phyloP scores from a whole-genome alignment of 2,797 vertebrate genomes.

The Labeo calbasu region DNA sequence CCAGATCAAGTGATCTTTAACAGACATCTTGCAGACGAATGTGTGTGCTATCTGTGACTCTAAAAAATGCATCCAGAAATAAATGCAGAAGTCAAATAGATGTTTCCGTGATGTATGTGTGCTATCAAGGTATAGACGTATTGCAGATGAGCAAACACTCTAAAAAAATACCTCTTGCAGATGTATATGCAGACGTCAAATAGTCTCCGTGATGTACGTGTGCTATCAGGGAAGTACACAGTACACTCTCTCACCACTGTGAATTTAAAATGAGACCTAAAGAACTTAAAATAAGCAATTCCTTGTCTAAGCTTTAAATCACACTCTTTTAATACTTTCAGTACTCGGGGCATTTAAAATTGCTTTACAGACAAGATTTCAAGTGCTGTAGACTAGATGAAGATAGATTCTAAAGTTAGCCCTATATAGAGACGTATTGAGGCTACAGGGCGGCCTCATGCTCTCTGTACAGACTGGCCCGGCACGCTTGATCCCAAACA shows the following conservation, averaged over 20 bases:
- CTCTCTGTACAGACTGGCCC: conserved; percentile 1
- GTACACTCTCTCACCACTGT: background rate
- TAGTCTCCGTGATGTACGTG: no score
- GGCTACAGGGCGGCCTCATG: background rate
- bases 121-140: no score
- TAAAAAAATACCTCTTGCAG: no score
- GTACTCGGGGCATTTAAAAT: background rate
- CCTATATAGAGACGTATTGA: conserved; percentile 15
- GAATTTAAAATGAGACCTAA: background rate
- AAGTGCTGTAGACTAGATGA: conserved; percentile 16
- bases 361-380: conserved; percentile 12
- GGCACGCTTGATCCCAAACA: conserved; percentile 63
- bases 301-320: conserved; percentile 32
- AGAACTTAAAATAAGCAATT: background rate
- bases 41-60: no score
- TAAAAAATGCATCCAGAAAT: no score
- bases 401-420: conserved; percentile 17
- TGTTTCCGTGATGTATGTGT: no score
- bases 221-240: background rate
- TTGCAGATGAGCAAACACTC: no score
- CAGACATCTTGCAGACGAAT: no score
- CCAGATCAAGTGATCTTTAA: no score
- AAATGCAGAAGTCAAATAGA: no score
- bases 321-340: conserved; percentile 8
- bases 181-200: no score